phyloP scores from a whole-genome alignment of 2,797 vertebrate genomes.

The Chelidonichthys spinosus region DNA sequence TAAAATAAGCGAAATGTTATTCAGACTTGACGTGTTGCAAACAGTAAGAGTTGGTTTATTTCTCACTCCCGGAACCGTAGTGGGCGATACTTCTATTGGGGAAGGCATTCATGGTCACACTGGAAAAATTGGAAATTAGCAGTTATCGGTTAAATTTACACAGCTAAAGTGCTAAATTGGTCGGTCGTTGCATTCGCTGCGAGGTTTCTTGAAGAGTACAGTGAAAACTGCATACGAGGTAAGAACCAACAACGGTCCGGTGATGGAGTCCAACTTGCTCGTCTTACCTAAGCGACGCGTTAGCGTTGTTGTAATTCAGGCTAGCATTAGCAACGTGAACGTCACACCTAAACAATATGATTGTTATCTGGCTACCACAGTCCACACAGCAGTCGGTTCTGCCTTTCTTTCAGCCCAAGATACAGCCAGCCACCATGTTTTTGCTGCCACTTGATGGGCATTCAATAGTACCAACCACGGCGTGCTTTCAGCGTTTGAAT shows the following conservation, averaged over 20 bases:
- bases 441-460: background rate
- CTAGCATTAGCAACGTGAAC: constrained; percentile 69
- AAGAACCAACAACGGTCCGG: constrained; percentile 33
- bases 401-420: background rate
- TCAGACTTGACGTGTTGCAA: background rate
- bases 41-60: background rate
- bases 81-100: constrained; percentile 42
- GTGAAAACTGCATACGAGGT: constrained; percentile 53
- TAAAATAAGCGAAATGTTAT: background rate
- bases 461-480: background rate
- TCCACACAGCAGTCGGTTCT: background rate
- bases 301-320: constrained; percentile 63
- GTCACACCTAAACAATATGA: constrained; percentile 50
- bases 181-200: background rate
- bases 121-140: constrained; percentile 75
- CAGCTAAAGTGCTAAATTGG: constrained; percentile 24
- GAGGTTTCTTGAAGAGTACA: constrained; percentile 29
- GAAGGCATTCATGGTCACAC: constrained; percentile 73
- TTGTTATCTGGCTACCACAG: constrained; percentile 37
- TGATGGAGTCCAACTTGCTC: constrained; percentile 33
- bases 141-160: constrained; percentile 65
- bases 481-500: constrained; percentile 28
- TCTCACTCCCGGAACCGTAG: constrained; percentile 62
- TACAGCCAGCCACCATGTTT: background rate
- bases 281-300: constrained; percentile 45